These are phyloP conservation scores for Ceyx melanurus DNA, from an alignment of 2,113 vertebrate species.

Conservation along the genomic window DNA sequence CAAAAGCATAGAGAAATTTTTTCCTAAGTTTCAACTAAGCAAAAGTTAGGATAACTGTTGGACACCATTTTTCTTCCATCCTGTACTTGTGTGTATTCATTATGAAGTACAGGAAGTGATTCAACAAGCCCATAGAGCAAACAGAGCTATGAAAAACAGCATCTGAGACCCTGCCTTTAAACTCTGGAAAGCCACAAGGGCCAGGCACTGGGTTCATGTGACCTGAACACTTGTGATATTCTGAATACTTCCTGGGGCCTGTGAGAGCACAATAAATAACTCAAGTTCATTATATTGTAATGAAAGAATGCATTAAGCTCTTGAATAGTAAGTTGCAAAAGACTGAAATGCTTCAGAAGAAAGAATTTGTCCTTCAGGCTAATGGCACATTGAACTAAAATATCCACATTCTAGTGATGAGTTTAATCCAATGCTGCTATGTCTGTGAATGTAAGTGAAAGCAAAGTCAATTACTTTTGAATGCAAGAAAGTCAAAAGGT, in stretches of 20 bases:
- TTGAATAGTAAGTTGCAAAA: not conserved
- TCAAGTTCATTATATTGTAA: not conserved
- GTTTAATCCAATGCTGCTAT: not conserved
- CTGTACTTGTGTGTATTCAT: not conserved
- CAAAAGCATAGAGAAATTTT: not conserved
- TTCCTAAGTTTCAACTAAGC: not conserved
- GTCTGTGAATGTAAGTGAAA: not conserved
- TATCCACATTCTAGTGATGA: not conserved
- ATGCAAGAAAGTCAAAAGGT: not conserved
- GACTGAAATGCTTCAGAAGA: not conserved
- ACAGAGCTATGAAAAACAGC: not conserved
- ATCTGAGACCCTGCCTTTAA: not conserved
- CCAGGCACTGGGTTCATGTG: not conserved
- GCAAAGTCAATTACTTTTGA: not conserved
- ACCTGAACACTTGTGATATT: accelerated
- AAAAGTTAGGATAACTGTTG: not conserved
- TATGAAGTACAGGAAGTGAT: not conserved
- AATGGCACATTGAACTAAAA: not conserved
- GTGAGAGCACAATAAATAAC: not conserved
- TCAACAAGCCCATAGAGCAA: not conserved
- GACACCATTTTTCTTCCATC: not conserved
- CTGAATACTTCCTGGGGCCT: not conserved
- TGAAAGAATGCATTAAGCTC: not conserved
- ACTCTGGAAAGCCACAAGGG: not conserved
- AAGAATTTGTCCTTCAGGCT: not conserved